phyloP scores from a whole-genome alignment of 1,140 invertebrate species.

The Helicoverpa armigera region DNA sequence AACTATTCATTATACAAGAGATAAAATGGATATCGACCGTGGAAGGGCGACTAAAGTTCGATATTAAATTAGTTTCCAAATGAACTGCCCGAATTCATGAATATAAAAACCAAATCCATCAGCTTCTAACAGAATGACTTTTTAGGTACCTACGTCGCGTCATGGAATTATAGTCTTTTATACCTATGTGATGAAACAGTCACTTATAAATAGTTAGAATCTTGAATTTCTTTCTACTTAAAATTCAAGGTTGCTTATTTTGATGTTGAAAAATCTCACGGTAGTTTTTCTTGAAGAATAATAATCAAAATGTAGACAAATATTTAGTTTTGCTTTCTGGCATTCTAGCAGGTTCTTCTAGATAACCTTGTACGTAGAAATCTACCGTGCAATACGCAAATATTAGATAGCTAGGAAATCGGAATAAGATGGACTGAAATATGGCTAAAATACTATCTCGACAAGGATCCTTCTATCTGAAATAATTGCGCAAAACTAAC shows the following conservation, averaged over 20 bases:
- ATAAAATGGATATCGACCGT: background rate
- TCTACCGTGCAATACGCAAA: too few species aligned
- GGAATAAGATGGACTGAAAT: too few species aligned
- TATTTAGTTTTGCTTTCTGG: too few species aligned
- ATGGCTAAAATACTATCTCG: slow-evolving; percentile 1
- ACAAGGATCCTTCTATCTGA: background rate
- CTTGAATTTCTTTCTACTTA: background rate
- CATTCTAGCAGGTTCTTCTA: background rate
- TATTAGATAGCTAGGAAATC: too few species aligned
- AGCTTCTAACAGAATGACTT: background rate
- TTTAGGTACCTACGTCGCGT: background rate
- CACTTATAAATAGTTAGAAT: background rate
- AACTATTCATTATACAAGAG: background rate
- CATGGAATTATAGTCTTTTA: background rate
- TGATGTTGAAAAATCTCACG: background rate
- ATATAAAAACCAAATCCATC: background rate
- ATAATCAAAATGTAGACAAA: background rate
- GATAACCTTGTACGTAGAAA: too few species aligned
- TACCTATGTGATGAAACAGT: background rate
- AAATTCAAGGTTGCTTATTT: slow-evolving; percentile 26
- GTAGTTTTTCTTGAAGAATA: background rate
- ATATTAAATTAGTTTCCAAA: background rate
- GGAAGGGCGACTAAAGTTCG: background rate
- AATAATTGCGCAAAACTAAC: slow-evolving; percentile 22
- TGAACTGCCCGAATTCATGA: background rate